A percentile compares a stretch with the other conserved stretches of the same genome.
Conservation (phyloP, 2,888 invertebrate genomes). For the Chydorus sphaericus region DNA sequence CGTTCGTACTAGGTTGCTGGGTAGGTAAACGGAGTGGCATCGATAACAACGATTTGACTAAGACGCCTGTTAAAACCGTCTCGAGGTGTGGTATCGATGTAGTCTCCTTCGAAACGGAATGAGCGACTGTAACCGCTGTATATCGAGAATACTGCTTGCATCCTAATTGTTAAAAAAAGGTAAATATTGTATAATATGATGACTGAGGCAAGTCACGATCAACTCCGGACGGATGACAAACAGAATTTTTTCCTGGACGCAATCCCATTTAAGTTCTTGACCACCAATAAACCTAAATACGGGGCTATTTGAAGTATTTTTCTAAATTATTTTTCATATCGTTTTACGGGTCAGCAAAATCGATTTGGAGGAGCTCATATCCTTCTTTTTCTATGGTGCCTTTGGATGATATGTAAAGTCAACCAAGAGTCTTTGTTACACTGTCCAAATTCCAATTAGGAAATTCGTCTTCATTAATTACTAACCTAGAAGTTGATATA, state of each 20-base stretch:
- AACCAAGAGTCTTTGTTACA: no score
- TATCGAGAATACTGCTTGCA: constrained; percentile 65
- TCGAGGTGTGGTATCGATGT: constrained; percentile 48
- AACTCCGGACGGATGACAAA: constrained; percentile 90
- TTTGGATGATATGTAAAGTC: no score
- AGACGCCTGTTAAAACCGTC: constrained; percentile 51
- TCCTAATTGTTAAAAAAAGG: no score
- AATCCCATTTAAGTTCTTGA: constrained; percentile 73
- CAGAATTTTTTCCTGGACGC: constrained; percentile 94
- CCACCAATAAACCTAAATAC: constrained; percentile 62
- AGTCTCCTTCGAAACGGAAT: constrained; percentile 64
- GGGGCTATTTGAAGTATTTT: constrained; percentile 8
- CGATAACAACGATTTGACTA: constrained; percentile 64
- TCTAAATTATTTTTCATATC: constrained; percentile 12
- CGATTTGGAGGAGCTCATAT: constrained; percentile 68
- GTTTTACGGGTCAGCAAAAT: constrained; percentile 79
- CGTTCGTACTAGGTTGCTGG: no score
- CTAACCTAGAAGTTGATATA: no score
- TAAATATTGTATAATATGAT: no score
- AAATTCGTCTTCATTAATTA: no score
- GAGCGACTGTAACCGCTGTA: constrained; percentile 62
- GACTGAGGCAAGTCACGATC: constrained; percentile 59
- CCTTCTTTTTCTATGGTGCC: constrained; percentile 78
- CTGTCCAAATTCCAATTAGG: no score
- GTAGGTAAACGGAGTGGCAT: constrained; percentile 49